Conservation (phyloP, 2,797 vertebrate species). For the Phoxinus dragarum region DNA sequence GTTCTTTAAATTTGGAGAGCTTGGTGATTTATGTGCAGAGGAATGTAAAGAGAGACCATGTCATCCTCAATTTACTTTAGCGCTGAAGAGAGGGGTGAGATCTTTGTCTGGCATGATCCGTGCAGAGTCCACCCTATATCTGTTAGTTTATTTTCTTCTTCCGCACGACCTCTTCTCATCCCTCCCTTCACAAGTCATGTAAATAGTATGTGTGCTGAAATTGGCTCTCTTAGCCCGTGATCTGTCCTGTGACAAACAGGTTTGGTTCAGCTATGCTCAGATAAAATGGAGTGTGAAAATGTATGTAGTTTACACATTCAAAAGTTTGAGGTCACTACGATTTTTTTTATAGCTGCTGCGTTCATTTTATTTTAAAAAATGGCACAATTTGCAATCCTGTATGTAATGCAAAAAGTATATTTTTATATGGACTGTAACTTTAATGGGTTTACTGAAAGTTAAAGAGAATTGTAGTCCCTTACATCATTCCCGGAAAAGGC, state of each 20-base stretch:
- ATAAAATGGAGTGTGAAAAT: neutral
- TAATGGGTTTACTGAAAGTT: neutral
- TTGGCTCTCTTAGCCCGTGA: neutral
- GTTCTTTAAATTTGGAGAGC: slow-evolving; percentile 38
- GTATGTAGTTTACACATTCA: neutral
- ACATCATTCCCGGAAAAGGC: neutral
- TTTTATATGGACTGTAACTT: neutral
- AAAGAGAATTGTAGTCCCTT: neutral
- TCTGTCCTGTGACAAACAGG: neutral
- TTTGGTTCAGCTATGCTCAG: neutral
- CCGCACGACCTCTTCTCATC: neutral
- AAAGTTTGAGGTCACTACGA: neutral
- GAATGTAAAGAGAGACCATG: slow-evolving; percentile 47
- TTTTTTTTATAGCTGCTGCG: neutral
- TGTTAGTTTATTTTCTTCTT: slow-evolving; percentile 25
- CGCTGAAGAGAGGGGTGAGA: slow-evolving; percentile 14
- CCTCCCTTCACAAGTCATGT: neutral
- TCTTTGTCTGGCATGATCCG: neutral
- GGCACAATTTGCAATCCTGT: neutral
- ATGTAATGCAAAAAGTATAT: neutral
- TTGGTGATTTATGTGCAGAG: slow-evolving; percentile 59
- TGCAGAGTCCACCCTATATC: slow-evolving; percentile 11
- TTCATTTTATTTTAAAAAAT: neutral
- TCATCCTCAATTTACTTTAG: slow-evolving; percentile 40
- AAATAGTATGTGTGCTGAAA: slow-evolving; percentile 9